Evolutionary conservation across 1,140 invertebrate genomes (phyloP).

Genomic region (Yoshiicerus persimilis): DNA sequence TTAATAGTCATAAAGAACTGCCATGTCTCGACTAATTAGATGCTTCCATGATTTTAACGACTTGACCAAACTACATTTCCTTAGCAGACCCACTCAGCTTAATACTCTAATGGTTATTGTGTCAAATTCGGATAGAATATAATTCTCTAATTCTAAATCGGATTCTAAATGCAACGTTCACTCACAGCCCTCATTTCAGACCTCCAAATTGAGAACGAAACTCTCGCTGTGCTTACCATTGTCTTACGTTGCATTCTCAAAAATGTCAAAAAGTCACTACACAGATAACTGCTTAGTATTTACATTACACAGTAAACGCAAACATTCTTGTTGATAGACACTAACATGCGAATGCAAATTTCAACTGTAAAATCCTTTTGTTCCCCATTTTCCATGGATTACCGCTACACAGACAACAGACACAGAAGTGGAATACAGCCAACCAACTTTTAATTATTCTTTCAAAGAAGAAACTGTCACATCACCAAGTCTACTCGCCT

Average conservation of each 20-base stretch:
- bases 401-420: neutral
- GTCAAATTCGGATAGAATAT: neutral
- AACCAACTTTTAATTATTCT: slow-evolving; percentile 9
- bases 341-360: neutral
- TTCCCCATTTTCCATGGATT: neutral
- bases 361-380: neutral
- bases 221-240: neutral
- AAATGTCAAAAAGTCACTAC: neutral
- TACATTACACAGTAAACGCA: neutral
- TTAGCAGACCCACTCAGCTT: neutral
- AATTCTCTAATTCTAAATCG: neutral
- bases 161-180: neutral
- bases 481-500: neutral
- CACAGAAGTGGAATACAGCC: neutral
- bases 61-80: slow-evolving; percentile 4
- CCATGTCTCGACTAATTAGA: slow-evolving; percentile 16
- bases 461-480: neutral
- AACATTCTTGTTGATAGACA: neutral
- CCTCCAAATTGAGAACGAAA: neutral
- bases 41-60: slow-evolving; percentile 16
- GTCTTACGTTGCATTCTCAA: neutral
- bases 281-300: neutral
- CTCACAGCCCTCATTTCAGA: neutral
- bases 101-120: slow-evolving; percentile 3
- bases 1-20: slow-evolving; percentile 11